Percentiles rank a stretch among this genome's conserved stretches.
Conservation (phyloP, 2,797 vertebrate species). For the Paramormyrops hopkinsi region DNA sequence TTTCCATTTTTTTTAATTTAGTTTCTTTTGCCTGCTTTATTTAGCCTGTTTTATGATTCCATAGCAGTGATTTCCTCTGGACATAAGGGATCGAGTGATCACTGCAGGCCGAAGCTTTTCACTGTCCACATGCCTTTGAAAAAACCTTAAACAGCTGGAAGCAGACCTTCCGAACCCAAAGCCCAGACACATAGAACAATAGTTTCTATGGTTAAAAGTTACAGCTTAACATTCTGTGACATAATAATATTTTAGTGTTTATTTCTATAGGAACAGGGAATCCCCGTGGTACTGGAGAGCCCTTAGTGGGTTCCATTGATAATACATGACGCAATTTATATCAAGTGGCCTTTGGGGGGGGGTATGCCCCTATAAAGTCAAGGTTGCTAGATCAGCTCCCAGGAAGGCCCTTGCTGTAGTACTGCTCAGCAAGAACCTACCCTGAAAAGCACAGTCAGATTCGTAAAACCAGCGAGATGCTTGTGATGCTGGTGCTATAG, state of each 20-base stretch:
- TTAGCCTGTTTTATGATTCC: not conserved
- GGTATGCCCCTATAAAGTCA: not conserved
- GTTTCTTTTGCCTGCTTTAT: not conserved
- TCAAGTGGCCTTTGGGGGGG: not conserved
- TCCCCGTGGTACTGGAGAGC: not conserved
- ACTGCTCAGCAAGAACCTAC: not conserved
- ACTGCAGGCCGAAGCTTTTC: not conserved
- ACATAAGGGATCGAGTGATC: not conserved
- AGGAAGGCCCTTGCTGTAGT: not conserved
- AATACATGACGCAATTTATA: not conserved
- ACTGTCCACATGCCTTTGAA: not conserved
- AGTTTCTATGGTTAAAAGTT: not conserved
- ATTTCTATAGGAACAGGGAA: not conserved
- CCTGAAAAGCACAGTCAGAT: not conserved
- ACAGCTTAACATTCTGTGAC: not conserved
- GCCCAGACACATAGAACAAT: not conserved
- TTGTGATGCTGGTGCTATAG: not conserved
- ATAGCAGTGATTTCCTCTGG: not conserved
- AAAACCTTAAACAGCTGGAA: not conserved
- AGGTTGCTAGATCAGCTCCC: not conserved
- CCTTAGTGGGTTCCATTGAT: not conserved
- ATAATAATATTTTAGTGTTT: not conserved
- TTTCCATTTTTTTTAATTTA: constrained; percentile 33
- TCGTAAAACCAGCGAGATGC: not conserved
- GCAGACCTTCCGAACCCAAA: not conserved